Evolutionary conservation across 2,797 vertebrate species (phyloP), one percentile per base, ranked within the genome.

Genomic region (Rhinogobio ventralis): DNA sequence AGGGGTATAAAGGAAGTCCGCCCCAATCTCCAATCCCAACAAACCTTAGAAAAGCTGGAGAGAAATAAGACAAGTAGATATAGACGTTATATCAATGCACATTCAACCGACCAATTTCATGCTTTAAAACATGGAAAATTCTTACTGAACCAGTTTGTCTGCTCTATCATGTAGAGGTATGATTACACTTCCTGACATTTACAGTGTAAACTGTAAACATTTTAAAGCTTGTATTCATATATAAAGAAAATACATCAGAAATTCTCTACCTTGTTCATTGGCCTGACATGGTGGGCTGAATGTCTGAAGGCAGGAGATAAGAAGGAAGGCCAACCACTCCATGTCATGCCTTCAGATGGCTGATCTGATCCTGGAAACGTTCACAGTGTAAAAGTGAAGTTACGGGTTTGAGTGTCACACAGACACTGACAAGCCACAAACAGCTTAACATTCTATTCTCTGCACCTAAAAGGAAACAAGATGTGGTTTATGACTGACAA

Each of bases 21-120:
- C 93, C 93, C 93, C 93, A 94, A 86, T 95, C 94, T 45, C 91
- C 93, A 14, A 95, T 84, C 3, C 88, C 93, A 60, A 87, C 91
- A 53, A 94, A 94, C 36, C 62, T 86, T 33, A 94, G 87, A 39
- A 86, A 66, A 4, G 66, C 89, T 92, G 30, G 15, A 74, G 55
- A 66, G 39, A 81, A 17, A 85, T 19, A 33, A 30, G 42, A 49
- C 60, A 1, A 7, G 36, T 7, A 39, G 7, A 39, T 39, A 1
- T 36, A 36, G 36, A 6, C 36, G 7, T 73, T 2, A 53, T 23
- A 23, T 13, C 72, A 53, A 8, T 14, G 10, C 49, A 55, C 30
- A 72, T 33, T 72, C 11, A n/a, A 49, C 8, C 69, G 57, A n/a
- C 11, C 36, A n/a, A 30, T 7, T 30, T 46, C 2, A 62, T 49